Conservation (phyloP, 2,113 vertebrate species). For the Microtus pennsylvanicus region DNA sequence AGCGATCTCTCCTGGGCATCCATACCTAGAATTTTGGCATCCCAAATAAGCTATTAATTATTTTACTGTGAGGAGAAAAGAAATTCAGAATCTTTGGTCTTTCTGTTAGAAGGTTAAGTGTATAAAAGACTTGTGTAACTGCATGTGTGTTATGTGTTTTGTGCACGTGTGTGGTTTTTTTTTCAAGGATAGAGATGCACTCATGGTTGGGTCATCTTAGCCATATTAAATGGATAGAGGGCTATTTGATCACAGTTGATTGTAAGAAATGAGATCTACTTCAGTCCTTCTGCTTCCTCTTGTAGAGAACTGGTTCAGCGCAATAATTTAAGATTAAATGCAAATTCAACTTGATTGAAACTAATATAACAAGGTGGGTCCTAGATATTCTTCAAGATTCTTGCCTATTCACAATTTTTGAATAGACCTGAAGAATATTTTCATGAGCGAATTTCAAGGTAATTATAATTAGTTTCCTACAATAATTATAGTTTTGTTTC, state of each 20-base stretch:
- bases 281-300: slow-evolving; percentile 59
- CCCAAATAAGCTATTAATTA: slow-evolving; percentile 9
- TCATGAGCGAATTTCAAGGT: slow-evolving; percentile 65
- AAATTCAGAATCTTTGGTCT: slow-evolving; percentile 15
- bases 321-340: slow-evolving; percentile 65
- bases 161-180: not conserved
- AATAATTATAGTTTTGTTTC: slow-evolving; percentile 72
- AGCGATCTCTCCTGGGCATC: not conserved
- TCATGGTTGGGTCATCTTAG: slow-evolving; percentile 13
- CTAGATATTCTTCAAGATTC: slow-evolving; percentile 67
- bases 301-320: slow-evolving; percentile 22
- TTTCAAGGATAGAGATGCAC: not conserved
- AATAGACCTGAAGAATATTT: slow-evolving; percentile 70
- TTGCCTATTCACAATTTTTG: slow-evolving; percentile 73
- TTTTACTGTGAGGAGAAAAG: slow-evolving; percentile 44
- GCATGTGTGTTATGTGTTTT: not conserved
- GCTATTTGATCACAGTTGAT: slow-evolving; percentile 46
- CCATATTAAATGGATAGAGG: slow-evolving; percentile 49
- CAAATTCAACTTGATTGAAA: slow-evolving; percentile 69
- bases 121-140: not conserved
- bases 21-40: slow-evolving; percentile 17
- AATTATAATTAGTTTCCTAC: slow-evolving; percentile 77
- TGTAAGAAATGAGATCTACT: slow-evolving; percentile 57
- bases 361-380: slow-evolving; percentile 54
- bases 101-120: slow-evolving; percentile 15